These are phyloP conservation scores for Ciconia stormi DNA, from an alignment of 2,113 vertebrate species.

Conservation along the genomic window DNA sequence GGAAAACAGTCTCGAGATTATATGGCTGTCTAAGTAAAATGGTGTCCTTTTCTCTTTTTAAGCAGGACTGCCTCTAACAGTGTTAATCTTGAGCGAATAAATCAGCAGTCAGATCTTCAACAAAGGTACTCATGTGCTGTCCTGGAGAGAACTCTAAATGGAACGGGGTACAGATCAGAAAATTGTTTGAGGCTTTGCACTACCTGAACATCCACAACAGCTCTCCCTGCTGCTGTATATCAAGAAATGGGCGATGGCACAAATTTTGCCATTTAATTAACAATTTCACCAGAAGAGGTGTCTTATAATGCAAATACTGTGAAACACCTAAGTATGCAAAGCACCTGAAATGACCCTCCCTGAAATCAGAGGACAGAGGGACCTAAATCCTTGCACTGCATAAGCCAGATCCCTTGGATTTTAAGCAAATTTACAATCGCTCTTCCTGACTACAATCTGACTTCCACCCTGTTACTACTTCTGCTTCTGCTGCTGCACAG, in stretches of 20 bases:
- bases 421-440: neutral
- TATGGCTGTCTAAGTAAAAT: neutral
- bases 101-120: neutral
- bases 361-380: neutral
- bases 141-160: neutral
- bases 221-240: neutral
- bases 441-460: neutral
- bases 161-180: neutral
- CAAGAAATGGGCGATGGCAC: neutral
- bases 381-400: neutral
- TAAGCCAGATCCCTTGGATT: neutral
- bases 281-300: neutral
- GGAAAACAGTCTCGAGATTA: neutral
- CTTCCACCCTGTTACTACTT: neutral
- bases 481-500: neutral
- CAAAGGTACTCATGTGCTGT: neutral
- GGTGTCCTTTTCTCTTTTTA: neutral
- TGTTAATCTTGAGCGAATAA: neutral
- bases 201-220: neutral
- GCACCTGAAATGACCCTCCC: neutral
- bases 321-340: neutral
- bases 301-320: neutral
- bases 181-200: neutral
- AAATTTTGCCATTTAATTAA: neutral
- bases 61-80: neutral